A percentile compares a stretch with the other conserved stretches of the same genome.
These are phyloP conservation scores for Hirtodrosophila trivittata DNA, from an alignment of 2,888 invertebrate species.

Conservation along the genomic window DNA sequence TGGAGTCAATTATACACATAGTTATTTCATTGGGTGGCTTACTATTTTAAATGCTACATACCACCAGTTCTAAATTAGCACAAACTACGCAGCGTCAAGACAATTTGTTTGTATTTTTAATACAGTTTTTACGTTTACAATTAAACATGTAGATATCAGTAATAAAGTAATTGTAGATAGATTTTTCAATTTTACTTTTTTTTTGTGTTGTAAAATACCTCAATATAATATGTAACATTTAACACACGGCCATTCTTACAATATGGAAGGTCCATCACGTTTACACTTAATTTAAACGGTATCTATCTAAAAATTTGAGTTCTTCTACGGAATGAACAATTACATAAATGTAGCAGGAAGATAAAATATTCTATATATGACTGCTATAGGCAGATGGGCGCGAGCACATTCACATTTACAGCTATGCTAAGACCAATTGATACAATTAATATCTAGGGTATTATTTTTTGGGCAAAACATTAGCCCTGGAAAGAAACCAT, in stretches of 20 bases:
- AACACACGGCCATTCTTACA: slow-evolving; percentile 61
- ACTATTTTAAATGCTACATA: slow-evolving; percentile 73
- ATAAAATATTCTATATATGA: slow-evolving; percentile 33
- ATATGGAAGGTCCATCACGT: slow-evolving; percentile 69
- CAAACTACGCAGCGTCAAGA: slow-evolving; percentile 58
- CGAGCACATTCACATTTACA: slow-evolving; percentile 45
- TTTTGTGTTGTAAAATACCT: slow-evolving; percentile 58
- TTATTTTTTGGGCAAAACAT: slow-evolving; percentile 38
- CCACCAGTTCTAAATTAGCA: slow-evolving; percentile 61
- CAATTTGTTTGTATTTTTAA: slow-evolving; percentile 54
- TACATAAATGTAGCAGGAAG: slow-evolving; percentile 48
- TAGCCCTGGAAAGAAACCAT: slow-evolving; percentile 45
- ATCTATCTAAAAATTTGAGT: slow-evolving; percentile 48
- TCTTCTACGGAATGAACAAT: slow-evolving; percentile 69
- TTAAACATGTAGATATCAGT: slow-evolving; percentile 50
- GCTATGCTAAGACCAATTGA: slow-evolving; percentile 24
- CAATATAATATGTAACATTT: slow-evolving; percentile 66
- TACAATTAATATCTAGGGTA: slow-evolving; percentile 31
- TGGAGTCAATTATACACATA: slow-evolving; percentile 66
- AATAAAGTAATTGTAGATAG: slow-evolving; percentile 65
- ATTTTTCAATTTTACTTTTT: slow-evolving; percentile 22
- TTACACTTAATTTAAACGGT: slow-evolving; percentile 50
- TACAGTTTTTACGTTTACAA: slow-evolving; percentile 52
- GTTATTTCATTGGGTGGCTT: slow-evolving; percentile 57
- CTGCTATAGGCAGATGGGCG: slow-evolving; percentile 29